These are phyloP conservation scores for Globia sparganii DNA, from an alignment of 2,888 invertebrate species.

Conservation along the genomic window DNA sequence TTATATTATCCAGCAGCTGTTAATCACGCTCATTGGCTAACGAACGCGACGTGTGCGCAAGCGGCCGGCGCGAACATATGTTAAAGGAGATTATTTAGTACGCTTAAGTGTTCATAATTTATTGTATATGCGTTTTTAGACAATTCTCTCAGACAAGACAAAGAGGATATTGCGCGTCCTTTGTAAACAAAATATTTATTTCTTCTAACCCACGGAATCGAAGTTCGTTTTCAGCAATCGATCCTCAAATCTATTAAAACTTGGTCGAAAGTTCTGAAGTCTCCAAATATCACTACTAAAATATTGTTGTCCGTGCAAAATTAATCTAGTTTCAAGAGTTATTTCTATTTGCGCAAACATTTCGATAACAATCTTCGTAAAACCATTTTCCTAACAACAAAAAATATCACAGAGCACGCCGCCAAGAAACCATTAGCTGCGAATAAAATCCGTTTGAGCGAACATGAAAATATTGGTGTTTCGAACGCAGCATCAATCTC, in stretches of 20 bases:
- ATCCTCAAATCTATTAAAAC: neutral
- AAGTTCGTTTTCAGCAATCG: neutral
- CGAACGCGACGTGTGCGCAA: slow-evolving; percentile 8
- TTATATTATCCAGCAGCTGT: neutral
- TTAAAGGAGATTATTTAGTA: neutral
- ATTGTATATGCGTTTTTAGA: neutral
- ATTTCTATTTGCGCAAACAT: slow-evolving; percentile 5
- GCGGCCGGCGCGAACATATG: neutral
- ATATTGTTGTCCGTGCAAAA: slow-evolving; percentile 2
- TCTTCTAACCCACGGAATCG: too few species aligned
- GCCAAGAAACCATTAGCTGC: slow-evolving; percentile 43
- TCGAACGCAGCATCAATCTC: slow-evolving; percentile 39
- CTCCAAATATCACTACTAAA: neutral
- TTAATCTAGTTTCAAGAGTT: slow-evolving; percentile 2
- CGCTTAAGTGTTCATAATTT: neutral
- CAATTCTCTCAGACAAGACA: neutral
- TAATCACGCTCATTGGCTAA: slow-evolving; percentile 27
- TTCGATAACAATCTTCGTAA: slow-evolving; percentile 3
- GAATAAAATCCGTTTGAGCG: slow-evolving; percentile 32
- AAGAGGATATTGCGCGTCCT: neutral
- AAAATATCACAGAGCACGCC: slow-evolving; percentile 6
- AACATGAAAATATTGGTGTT: slow-evolving; percentile 49
- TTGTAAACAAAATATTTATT: neutral
- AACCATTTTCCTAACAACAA: slow-evolving; percentile 12
- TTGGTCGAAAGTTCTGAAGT: neutral